Percentiles rank a stretch among this genome's conserved stretches.
phyloP scores from a whole-genome alignment of 1,140 invertebrate species.

The Drosophila erecta region DNA sequence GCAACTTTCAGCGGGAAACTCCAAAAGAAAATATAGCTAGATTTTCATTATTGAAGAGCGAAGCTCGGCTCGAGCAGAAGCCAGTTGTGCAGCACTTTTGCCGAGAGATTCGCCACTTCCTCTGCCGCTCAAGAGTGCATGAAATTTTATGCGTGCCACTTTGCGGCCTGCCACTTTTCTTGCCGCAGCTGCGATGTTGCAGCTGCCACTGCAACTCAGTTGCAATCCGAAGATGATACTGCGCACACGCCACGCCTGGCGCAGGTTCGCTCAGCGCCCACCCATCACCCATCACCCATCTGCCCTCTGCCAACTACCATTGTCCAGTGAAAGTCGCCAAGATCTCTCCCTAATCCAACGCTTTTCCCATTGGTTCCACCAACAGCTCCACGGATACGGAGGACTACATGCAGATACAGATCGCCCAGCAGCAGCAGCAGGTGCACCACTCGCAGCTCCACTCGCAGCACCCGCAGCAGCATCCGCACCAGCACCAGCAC shows the following conservation, averaged over 20 bases:
- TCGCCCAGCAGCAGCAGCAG: constrained; percentile 69
- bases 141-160: constrained; percentile 82
- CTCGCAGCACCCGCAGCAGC: constrained; percentile 70
- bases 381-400: constrained; percentile 83
- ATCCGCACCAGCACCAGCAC: constrained; percentile 84
- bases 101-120: constrained; percentile 40
- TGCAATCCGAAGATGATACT: constrained; percentile 77
- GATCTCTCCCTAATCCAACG: constrained; percentile 1
- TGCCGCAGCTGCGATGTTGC: constrained; percentile 11
- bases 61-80: not conserved
- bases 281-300: not conserved
- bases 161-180: constrained; percentile 47
- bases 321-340: constrained; percentile 22
- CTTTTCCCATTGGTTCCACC: not conserved
- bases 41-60: not conserved
- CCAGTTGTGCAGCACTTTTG: not conserved
- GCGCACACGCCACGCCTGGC: constrained; percentile 80
- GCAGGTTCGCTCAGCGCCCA: constrained; percentile 52
- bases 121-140: constrained; percentile 74
- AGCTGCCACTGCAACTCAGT: constrained; percentile 48
- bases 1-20: not conserved
- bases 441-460: constrained; percentile 45
- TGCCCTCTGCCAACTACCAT: constrained; percentile 27
- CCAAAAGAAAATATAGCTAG: not conserved
- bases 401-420: constrained; percentile 84